Evolutionary conservation across 2,113 vertebrate species (phyloP).

Genomic region (Chamaea fasciata): DNA sequence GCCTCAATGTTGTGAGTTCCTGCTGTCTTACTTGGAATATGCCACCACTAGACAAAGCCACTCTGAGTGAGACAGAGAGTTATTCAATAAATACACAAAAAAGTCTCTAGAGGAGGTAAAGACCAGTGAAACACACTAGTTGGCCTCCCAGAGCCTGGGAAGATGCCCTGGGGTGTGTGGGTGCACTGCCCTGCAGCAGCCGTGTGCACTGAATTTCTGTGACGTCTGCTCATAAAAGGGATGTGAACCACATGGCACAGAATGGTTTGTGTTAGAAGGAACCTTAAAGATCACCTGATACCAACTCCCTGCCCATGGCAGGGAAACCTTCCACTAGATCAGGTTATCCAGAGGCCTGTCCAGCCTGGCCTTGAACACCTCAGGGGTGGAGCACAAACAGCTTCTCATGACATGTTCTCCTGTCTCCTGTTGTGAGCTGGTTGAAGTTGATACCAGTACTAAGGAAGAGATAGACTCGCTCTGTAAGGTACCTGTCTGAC

Average conservation of each 20-base stretch:
- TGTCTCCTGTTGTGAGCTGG: background rate
- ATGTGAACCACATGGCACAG: background rate
- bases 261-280: background rate
- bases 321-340: background rate
- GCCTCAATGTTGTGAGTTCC: background rate
- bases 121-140: background rate
- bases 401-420: background rate
- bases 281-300: background rate
- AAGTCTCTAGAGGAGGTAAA: background rate
- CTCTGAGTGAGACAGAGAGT: background rate
- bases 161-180: background rate
- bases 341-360: background rate
- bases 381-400: background rate
- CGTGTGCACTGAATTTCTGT: background rate
- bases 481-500: background rate
- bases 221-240: rapidly evolving
- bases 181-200: background rate
- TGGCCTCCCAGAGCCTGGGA: background rate
- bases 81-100: background rate
- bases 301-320: background rate
- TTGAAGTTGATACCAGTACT: background rate
- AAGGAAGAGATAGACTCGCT: background rate
- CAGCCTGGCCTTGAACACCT: background rate
- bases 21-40: background rate
- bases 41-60: background rate